Evolutionary conservation across 1,140 invertebrate species (phyloP).

Genomic region (Odontomachus brunneus): DNA sequence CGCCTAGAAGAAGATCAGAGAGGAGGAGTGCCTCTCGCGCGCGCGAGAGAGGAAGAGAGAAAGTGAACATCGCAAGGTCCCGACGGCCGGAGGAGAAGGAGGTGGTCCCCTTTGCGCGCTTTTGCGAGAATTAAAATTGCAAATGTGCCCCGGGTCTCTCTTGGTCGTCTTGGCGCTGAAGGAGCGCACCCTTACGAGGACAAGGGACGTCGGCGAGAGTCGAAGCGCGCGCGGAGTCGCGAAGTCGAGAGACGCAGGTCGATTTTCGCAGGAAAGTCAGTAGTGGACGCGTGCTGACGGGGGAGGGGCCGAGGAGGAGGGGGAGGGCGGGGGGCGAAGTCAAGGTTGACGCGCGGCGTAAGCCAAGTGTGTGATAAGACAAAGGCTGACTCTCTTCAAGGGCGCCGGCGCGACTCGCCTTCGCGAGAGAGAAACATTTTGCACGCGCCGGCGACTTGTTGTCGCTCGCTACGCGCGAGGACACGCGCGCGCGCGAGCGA

Average conservation of each 20-base stretch:
- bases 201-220: not conserved
- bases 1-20: too few relatives aligned
- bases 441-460: conserved; percentile 66
- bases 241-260: conserved; percentile 63
- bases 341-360: conserved; percentile 80
- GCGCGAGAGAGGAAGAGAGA: too few relatives aligned
- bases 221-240: not conserved
- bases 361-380: conserved; percentile 82
- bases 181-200: not conserved
- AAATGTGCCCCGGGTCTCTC: too few relatives aligned
- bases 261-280: conserved; percentile 81
- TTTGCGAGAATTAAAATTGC: too few relatives aligned
- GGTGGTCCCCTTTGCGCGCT: too few relatives aligned
- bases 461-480: conserved; percentile 50
- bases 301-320: conserved; percentile 44
- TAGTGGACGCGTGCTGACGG: conserved; percentile 70
- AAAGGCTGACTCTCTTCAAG: conserved; percentile 83
- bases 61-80: too few relatives aligned
- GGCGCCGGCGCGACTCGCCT: conserved; percentile 69
- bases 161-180: too few relatives aligned
- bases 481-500: conserved; percentile 11
- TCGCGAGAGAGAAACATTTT: conserved; percentile 42
- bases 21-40: too few relatives aligned
- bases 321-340: conserved; percentile 75
- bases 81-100: too few relatives aligned